Evolutionary conservation across 23 tunicate genomes (phyloP), one percentile per base, ranked within the genome.

Genomic region (Trididemnum clinides): DNA sequence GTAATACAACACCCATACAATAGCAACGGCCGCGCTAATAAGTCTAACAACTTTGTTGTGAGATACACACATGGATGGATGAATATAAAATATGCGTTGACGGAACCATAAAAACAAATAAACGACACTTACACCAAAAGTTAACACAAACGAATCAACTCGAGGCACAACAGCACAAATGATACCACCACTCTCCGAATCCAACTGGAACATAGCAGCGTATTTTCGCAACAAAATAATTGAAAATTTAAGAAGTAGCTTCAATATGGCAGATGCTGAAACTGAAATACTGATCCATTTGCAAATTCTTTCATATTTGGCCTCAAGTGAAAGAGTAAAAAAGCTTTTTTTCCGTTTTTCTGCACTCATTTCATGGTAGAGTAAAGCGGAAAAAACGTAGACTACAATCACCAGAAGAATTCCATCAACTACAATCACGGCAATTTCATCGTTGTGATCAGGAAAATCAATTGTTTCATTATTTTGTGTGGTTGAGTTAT

Each of bases 101-200:
- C 95, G 57, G n/a, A 88, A 62, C 95, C 95, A 90, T 34, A 90
- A 77, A 84, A 90, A 90, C 23, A 90, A 35, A 50, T 78, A 90
- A 7, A 39, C 57, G 1, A 73, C 6, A 19, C 80, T 57, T 2
- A 23, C 38, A 2, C 80, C 80, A 36, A 37, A 6, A 2, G 7
- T 12, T 19, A 38, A 23, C 7, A 29, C 54, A 7, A 19, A 20
- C n/a, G 2, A 36, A 7, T 28, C 57, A 2, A 73, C 3, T 7
- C 27, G 18, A 2, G 80, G 80, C 2, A 73, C 7, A 18, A 73
- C 57, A 2, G 37, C 10, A 22, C 80, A 73, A 22, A 28, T n/a
- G n/a, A n/a, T n/a, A n/a, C n/a, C n/a, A n/a, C n/a, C n/a, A n/a
- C 7, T 6, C n/a, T n/a, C n/a, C n/a, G n/a, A n/a, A n/a, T n/a